Evolutionary conservation across 1,140 invertebrate genomes (phyloP), one percentile per base, ranked within the genome.

Genomic region (Drepana arcuata): DNA sequence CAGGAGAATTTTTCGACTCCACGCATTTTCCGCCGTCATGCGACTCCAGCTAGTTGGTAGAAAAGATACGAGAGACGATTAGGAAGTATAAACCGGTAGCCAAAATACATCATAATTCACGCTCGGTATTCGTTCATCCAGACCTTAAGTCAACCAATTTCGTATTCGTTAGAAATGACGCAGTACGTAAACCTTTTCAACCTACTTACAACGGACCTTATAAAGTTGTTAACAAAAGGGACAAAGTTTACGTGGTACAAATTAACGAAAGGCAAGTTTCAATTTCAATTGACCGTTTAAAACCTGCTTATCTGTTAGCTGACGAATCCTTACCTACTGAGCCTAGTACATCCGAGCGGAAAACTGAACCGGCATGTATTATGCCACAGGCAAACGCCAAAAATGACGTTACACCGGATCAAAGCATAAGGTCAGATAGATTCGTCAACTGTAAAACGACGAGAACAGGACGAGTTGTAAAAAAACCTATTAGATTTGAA

Each of bases 1-100:
- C 24, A 26, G 4, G 24, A n/a, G 24, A 26, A n/a, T 26, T 26
- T 26, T 26, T n/a, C 10, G 24, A 26, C n/a, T n/a, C n/a, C n/a
- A 2, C 6, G 24, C 2, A 6, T 4, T n/a, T 6, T 7, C 4
- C n/a, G 4, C 6, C 2, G 10, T n/a, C n/a, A 4, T 7, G 4
- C n/a, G 24, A 26, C n/a, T n/a, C n/a, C 6, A 5, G 9, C 9
- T 3, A n/a, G 2, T 26, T n/a, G 2, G 24, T 26, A 3, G 24
- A 26, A n/a, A 4, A 10, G n/a, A n/a, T 26, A 26, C 4, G n/a
- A 7, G 10, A 2, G 4, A 10, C 10, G n/a, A 26, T n/a, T 26
- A 26, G 4, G n/a, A 6, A 26, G 24, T 26, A n/a, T 26, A 26
- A 6, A 10, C 2, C 24, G 6, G 6, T n/a, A n/a, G n/a, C 6